Conservation (phyloP, 2,113 vertebrate genomes). For the Coreoperca whiteheadi region DNA sequence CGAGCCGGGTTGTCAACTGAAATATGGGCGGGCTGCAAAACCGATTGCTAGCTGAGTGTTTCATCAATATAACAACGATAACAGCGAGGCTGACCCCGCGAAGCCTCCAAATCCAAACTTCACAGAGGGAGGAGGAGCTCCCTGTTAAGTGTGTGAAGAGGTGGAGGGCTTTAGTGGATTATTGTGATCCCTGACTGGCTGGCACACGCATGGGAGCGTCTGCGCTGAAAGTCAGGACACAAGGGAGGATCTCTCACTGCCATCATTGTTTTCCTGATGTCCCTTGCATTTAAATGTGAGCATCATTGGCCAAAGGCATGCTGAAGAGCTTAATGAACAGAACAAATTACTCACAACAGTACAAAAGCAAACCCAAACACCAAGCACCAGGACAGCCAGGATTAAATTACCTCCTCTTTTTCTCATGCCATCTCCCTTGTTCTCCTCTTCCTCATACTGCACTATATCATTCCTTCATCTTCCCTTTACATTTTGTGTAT, state of each 20-base stretch:
- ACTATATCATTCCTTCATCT: constrained; percentile 7
- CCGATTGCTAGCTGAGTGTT: constrained; percentile 42
- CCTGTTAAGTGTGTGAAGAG: constrained; percentile 73
- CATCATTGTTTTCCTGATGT: constrained; percentile 31
- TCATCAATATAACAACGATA: constrained; percentile 66
- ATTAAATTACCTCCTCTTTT: constrained; percentile 20
- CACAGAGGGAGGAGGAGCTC: constrained; percentile 68
- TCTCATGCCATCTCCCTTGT: neutral
- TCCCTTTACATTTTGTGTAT: constrained; percentile 48
- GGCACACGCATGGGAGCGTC: constrained; percentile 46
- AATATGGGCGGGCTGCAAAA: constrained; percentile 52
- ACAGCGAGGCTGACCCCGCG: constrained; percentile 58
- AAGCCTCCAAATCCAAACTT: constrained; percentile 71
- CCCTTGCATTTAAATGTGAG: neutral
- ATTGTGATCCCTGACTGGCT: constrained; percentile 67
- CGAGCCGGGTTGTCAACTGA: constrained; percentile 31
- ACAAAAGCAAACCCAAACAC: constrained; percentile 1
- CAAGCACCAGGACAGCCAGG: constrained; percentile 1
- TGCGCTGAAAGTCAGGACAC: constrained; percentile 39
- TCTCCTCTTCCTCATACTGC: constrained; percentile 4
- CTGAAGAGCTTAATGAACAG: neutral
- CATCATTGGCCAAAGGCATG: neutral
- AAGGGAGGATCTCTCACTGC: constrained; percentile 23
- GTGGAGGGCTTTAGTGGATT: constrained; percentile 78
- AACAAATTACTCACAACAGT: neutral